A percentile compares a stretch with the other conserved stretches of the same genome.
Evolutionary conservation across 2,888 invertebrate species (phyloP).

Genomic region (Nemapogon koenigi): DNA sequence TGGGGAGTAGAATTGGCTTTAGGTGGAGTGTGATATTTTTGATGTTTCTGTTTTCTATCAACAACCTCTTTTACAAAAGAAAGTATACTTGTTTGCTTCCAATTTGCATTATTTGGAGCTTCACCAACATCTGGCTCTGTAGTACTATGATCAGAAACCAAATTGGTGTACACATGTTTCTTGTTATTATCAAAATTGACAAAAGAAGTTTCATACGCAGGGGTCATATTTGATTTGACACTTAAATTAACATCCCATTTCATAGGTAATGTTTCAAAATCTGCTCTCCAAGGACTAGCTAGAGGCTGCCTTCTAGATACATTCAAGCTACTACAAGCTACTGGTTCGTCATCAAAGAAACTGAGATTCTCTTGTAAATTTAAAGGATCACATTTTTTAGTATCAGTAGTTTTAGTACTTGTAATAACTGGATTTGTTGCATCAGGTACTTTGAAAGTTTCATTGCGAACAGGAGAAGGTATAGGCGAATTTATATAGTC

Average conservation of each 20-base stretch:
- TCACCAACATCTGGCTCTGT: constrained; percentile 22
- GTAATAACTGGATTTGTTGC: not conserved
- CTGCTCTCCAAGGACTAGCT: constrained; percentile 55
- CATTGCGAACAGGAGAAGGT: no score
- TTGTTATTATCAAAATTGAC: constrained; percentile 35
- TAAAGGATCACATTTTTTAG: constrained; percentile 10
- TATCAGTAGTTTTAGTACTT: constrained; percentile 2
- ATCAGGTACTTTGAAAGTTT: no score
- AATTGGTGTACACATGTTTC: constrained; percentile 52
- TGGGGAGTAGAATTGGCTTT: constrained; percentile 33
- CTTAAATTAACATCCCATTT: constrained; percentile 53
- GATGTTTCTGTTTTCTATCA: constrained; percentile 38
- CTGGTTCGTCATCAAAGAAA: constrained; percentile 49
- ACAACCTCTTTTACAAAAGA: constrained; percentile 49
- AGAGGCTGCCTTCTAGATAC: constrained; percentile 34
- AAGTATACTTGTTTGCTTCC: constrained; percentile 54
- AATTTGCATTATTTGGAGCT: constrained; percentile 23
- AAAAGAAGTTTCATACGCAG: constrained; percentile 51
- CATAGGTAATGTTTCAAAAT: constrained; percentile 45
- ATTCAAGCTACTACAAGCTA: constrained; percentile 55
- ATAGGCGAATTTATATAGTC: no score
- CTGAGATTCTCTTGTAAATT: constrained; percentile 39
- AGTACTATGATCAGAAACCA: constrained; percentile 27
- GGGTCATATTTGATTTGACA: constrained; percentile 57
- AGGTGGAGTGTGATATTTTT: constrained; percentile 27